phyloP scores from a whole-genome alignment of 2,113 vertebrate species.

The Opisthocomus hoazin region DNA sequence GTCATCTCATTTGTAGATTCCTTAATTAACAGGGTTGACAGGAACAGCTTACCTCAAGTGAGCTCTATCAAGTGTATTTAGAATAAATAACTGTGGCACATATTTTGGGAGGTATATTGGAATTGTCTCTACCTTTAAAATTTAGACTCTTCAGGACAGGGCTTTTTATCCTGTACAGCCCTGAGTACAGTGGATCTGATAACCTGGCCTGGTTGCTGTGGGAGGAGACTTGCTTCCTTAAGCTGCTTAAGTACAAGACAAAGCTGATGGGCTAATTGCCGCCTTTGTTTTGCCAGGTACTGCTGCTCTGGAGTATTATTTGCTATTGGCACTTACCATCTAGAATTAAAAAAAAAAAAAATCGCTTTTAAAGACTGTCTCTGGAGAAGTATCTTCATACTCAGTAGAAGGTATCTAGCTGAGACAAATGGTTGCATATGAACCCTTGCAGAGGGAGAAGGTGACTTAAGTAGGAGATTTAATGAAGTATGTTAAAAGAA shows the following conservation, averaged over 20 bases:
- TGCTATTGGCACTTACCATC: neutral
- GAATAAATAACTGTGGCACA: accelerated
- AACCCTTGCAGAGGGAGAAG: neutral
- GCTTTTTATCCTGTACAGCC: neutral
- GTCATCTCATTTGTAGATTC: neutral
- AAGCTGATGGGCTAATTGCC: neutral
- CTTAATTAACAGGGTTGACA: neutral
- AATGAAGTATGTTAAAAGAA: neutral
- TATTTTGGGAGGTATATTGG: neutral
- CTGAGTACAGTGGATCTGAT: neutral
- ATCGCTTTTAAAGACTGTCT: neutral
- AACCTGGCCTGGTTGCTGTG: neutral
- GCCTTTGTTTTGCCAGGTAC: neutral
- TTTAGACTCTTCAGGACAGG: neutral
- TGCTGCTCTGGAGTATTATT: neutral
- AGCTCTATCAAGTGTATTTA: neutral
- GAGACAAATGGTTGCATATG: neutral
- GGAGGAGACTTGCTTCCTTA: neutral
- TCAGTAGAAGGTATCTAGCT: neutral
- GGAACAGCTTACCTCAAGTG: neutral
- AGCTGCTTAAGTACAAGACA: neutral
- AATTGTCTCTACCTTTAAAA: neutral
- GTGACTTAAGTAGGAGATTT: neutral
- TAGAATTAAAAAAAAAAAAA: neutral
- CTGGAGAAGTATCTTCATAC: neutral